phyloP scores from a whole-genome alignment of 2,797 vertebrate genomes.

The Ficedula albicollis region DNA sequence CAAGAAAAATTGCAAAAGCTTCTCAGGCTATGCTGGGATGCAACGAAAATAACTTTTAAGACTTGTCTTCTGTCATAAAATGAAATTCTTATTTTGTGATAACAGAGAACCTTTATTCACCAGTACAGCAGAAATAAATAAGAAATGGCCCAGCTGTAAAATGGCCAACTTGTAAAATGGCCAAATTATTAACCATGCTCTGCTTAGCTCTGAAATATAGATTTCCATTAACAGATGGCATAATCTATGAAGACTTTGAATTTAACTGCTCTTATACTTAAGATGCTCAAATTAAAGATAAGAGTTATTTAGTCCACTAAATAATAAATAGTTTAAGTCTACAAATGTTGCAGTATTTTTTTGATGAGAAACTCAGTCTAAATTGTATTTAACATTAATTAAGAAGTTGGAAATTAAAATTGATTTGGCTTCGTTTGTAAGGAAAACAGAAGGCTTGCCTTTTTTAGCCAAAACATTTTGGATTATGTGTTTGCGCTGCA shows the following conservation, averaged over 20 bases:
- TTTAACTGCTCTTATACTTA: neutral
- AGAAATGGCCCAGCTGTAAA: neutral
- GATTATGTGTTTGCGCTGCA: slow-evolving; percentile 31
- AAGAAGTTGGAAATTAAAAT: slow-evolving; percentile 55
- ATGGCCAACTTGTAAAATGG: neutral
- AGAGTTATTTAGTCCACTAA: neutral
- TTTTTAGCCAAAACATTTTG: slow-evolving; percentile 50
- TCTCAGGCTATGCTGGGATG: neutral
- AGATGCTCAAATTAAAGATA: neutral
- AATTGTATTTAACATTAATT: slow-evolving; percentile 44
- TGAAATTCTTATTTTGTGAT: neutral
- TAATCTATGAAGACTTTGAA: neutral
- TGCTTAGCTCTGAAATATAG: neutral
- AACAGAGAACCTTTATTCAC: neutral
- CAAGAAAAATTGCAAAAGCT: neutral
- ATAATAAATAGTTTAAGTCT: slow-evolving; percentile 3
- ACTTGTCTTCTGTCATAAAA: neutral
- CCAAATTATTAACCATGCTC: neutral
- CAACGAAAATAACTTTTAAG: neutral
- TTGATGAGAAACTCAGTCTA: neutral
- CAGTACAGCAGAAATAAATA: neutral
- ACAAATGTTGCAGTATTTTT: neutral
- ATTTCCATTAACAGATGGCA: neutral
- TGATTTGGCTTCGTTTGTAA: slow-evolving; percentile 38
- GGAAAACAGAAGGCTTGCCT: slow-evolving; percentile 45